A percentile compares a stretch with the other conserved stretches of the same genome.
These are phyloP conservation scores for Machaerirhynchus nigripectus DNA, from an alignment of 2,113 vertebrate species.

Conservation along the genomic window DNA sequence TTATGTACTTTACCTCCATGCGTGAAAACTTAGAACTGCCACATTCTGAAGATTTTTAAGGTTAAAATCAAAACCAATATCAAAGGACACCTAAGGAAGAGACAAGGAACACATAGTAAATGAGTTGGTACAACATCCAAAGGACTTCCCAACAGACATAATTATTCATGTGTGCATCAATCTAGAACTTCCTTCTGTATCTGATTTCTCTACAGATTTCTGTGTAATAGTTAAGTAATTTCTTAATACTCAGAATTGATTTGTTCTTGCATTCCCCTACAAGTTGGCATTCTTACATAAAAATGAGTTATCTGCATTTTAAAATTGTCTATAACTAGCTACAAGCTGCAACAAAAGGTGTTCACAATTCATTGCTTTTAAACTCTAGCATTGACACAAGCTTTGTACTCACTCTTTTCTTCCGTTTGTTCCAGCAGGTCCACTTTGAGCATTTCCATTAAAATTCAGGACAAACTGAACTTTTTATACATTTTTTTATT, in stretches of 20 bases:
- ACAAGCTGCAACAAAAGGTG: background rate
- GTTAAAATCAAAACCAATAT: slow-evolving; percentile 87
- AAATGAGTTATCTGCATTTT: background rate
- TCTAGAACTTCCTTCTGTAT: background rate
- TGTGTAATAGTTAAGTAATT: background rate
- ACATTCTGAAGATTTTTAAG: slow-evolving; percentile 76
- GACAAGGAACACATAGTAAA: background rate
- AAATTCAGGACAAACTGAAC: background rate
- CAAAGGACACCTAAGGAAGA: slow-evolving; percentile 79
- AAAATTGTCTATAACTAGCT: background rate
- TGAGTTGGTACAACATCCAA: background rate
- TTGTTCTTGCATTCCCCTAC: background rate
- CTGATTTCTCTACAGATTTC: background rate
- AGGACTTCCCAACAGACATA: background rate
- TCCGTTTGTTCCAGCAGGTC: background rate
- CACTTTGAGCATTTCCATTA: background rate
- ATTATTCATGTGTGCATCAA: background rate
- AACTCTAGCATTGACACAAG: background rate
- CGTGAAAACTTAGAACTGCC: slow-evolving; percentile 75
- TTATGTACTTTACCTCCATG: slow-evolving; percentile 76
- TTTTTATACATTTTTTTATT: background rate
- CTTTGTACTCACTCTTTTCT: background rate
- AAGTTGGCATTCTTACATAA: background rate
- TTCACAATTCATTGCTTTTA: background rate
- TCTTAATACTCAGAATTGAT: background rate